phyloP scores from a whole-genome alignment of 2,797 vertebrate genomes.

The Dendrocincla tyrannina region DNA sequence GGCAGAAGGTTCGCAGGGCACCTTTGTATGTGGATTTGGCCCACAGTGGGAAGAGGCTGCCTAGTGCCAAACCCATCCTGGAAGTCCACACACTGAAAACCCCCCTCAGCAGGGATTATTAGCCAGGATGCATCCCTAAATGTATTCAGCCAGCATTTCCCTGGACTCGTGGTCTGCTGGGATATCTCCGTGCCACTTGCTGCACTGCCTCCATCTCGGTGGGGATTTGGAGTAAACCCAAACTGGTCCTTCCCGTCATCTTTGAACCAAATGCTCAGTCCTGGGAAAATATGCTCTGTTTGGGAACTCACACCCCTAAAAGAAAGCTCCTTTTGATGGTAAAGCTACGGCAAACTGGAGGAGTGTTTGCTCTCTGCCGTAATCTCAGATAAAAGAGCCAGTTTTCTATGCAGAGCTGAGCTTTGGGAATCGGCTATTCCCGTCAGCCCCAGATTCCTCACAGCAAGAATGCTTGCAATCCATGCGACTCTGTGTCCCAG shows the following conservation, averaged over 20 bases:
- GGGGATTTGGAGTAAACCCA: not conserved
- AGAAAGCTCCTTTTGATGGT: constrained; percentile 24
- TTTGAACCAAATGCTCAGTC: not conserved
- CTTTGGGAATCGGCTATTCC: constrained; percentile 46
- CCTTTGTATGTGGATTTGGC: not conserved
- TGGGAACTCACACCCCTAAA: not conserved
- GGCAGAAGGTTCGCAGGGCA: not conserved
- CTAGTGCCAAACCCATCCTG: not conserved
- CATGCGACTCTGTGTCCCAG: not conserved
- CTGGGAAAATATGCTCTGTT: not conserved
- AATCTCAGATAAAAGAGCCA: not conserved
- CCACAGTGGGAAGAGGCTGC: not conserved
- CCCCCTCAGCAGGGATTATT: not conserved
- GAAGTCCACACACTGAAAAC: not conserved
- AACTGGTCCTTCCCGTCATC: not conserved
- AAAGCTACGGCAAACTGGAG: not conserved
- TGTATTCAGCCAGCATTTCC: not conserved
- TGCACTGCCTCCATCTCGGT: not conserved
- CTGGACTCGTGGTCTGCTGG: not conserved
- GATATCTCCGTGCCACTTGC: not conserved
- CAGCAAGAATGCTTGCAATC: constrained; percentile 66
- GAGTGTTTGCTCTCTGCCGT: constrained; percentile 26
- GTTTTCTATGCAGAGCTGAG: constrained; percentile 49
- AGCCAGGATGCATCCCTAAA: not conserved
- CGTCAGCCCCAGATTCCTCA: constrained; percentile 36